Conservation (phyloP, 2,888 invertebrate species). For the Leucophenga maculata region DNA sequence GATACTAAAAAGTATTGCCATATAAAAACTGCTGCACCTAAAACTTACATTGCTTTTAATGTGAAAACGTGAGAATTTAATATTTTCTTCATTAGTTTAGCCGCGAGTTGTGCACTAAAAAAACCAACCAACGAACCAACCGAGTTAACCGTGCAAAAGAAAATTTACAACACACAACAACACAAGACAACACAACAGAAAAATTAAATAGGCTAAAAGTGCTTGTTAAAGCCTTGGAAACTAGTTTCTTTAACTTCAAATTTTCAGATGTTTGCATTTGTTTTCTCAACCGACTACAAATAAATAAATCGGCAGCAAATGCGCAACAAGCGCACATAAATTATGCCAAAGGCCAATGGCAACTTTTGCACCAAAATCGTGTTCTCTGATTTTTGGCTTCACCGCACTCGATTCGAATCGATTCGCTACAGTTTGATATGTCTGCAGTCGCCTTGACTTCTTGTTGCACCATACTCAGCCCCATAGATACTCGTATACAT, state of each 20-base stretch:
- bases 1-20: too few relatives aligned
- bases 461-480: too few relatives aligned
- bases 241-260: neutral
- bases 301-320: conserved; percentile 11
- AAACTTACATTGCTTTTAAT: conserved; percentile 24
- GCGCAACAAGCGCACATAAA: conserved; percentile 44
- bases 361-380: conserved; percentile 31
- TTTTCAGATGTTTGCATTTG: neutral
- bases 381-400: conserved; percentile 22
- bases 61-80: conserved; percentile 63
- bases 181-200: too few relatives aligned
- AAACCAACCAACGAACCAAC: too few relatives aligned
- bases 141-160: neutral
- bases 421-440: too few relatives aligned
- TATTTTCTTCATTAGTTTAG: conserved; percentile 61
- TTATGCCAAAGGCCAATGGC: conserved; percentile 49
- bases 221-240: conserved; percentile 13
- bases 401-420: too few relatives aligned
- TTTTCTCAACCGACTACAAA: neutral
- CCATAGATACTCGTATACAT: too few relatives aligned
- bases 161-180: neutral
- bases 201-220: conserved; percentile 22
- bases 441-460: too few relatives aligned
- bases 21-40: neutral
- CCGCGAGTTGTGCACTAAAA: neutral